Base-by-base conservation (phyloP, 1,140 invertebrate species). In the Leguminivora glycinivorella region DNA sequence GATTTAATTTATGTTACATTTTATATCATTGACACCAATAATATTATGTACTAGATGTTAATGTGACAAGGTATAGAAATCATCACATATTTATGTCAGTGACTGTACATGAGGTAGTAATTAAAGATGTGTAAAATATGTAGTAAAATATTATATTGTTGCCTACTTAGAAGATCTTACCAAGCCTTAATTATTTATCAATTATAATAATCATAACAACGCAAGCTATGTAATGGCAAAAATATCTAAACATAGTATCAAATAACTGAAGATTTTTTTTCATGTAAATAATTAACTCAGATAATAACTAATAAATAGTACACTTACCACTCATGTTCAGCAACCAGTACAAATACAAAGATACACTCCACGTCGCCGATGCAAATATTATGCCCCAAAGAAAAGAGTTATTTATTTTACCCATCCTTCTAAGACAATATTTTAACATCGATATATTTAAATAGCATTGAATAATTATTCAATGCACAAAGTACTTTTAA, bases 321-420 rank as follows among this genome's bases (percentile, higher is more conserved):
- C 7, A 85, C 86, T 89, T 80, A 89, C 86, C 84, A 72, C 77
- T 87, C 70, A 84, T 76, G 63, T 85, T 90, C 14, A 91, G 69
- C 26, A 89, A 73, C 89, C 89, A 92, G 73, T 91, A 92, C 17
- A 92, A 76, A 70, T 92, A 92, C 17, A 92, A 72, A 0, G 88
- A 87, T 17, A 91, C 72, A 56, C 78, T 85, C 91, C 91, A 92
- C 47, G 91, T 91, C 12, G 83, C 79, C 10, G 88, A 91, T 1
- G 89, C 91, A 74, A 87, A 83, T 19, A 91, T 67, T 29, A 91
- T 88, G 0, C 89, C 89, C 82, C 84, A 88, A 4, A 89, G 70
- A 74, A 92, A 92, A 0, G 88, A 90, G 77, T 89, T 89, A 69
- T 85, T 88, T 29, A 85, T 69, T 73, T 77, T 87, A 56, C 77